Percentiles rank a stretch among this genome's conserved stretches.
Conservation (phyloP, 1,140 invertebrate genomes). For the Drosophila carrolli region DNA sequence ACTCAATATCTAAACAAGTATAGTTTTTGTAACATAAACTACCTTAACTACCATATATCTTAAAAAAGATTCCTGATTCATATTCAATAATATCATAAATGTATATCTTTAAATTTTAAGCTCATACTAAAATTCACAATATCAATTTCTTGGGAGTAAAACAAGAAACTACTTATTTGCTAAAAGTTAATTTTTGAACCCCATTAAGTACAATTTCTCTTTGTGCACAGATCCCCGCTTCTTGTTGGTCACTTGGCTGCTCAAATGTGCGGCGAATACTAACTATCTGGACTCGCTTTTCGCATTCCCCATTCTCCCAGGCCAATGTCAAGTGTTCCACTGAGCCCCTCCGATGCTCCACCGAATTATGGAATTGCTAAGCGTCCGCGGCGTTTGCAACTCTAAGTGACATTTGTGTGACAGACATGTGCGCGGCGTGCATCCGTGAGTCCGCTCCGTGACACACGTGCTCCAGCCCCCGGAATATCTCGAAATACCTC, state of each 20-base stretch:
- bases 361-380: constrained; percentile 74
- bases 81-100: no score
- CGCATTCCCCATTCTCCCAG: constrained; percentile 13
- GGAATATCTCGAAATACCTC: constrained; percentile 1
- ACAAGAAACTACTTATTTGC: no score
- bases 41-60: no score
- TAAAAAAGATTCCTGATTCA: no score
- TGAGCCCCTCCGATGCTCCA: constrained; percentile 30
- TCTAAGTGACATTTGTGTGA: constrained; percentile 81
- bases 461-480: constrained; percentile 39
- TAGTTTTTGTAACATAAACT: no score
- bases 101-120: no score
- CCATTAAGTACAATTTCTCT: constrained; percentile 5
- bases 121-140: no score
- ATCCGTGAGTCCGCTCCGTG: constrained; percentile 66
- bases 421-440: constrained; percentile 73
- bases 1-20: no score
- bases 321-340: constrained; percentile 29
- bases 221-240: constrained; percentile 3
- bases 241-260: constrained; percentile 38
- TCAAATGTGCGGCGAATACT: constrained; percentile 33
- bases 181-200: no score
- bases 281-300: constrained; percentile 32
- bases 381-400: constrained; percentile 69
- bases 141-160: no score